Percentiles rank a stretch among this genome's conserved stretches.
Evolutionary conservation across 2,888 invertebrate genomes (phyloP).

Genomic region (Rhodophaea formosa): DNA sequence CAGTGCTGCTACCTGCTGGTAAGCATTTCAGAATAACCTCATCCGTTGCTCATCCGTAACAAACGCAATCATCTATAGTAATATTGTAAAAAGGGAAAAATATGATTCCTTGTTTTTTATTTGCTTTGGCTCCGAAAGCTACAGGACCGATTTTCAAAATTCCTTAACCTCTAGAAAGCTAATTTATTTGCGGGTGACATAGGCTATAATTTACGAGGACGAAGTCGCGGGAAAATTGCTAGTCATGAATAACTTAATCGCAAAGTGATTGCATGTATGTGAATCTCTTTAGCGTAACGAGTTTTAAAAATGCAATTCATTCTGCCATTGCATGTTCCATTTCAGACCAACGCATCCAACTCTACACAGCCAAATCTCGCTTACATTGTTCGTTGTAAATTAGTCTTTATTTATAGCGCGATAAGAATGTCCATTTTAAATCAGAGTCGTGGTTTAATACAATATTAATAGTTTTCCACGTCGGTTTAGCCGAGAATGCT

Average conservation of each 20-base stretch:
- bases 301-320: slow-evolving; percentile 11
- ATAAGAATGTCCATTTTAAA: background rate
- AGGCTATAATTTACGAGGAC: no score
- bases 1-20: no score
- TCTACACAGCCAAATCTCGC: slow-evolving; percentile 1
- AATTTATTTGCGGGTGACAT: no score
- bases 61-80: no score
- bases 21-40: no score
- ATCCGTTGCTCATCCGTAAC: no score
- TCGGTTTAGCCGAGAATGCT: slow-evolving; percentile 1
- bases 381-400: background rate
- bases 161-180: no score
- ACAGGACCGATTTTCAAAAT: no score
- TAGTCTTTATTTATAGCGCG: background rate
- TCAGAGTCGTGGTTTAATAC: background rate
- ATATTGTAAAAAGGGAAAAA: no score
- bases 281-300: background rate
- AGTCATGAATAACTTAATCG: background rate
- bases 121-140: no score
- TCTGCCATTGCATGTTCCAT: slow-evolving; percentile 3
- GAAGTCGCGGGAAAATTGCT: no score
- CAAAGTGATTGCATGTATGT: background rate
- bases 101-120: no score
- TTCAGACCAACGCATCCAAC: background rate
- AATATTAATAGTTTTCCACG: slow-evolving; percentile 11